A percentile compares a stretch with the other conserved stretches of the same genome.
These are phyloP conservation scores for Chaenogobius annularis DNA, from an alignment of 2,113 vertebrate species.

Conservation along the genomic window DNA sequence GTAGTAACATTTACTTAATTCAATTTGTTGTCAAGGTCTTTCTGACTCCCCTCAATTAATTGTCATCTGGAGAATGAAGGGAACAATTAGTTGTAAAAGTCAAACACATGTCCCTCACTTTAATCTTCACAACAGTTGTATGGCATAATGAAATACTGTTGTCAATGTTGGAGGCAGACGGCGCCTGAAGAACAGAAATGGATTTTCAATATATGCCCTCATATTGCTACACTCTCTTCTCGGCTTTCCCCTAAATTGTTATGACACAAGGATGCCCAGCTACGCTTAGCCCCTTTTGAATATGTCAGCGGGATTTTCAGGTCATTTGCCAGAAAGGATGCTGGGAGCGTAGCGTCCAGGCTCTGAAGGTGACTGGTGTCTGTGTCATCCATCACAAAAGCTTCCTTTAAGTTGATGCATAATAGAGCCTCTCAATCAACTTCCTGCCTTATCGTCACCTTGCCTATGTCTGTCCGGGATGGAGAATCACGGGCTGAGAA, in stretches of 20 bases:
- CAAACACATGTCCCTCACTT: constrained; percentile 61
- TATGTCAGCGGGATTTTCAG: constrained; percentile 99
- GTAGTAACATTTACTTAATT: constrained; percentile 70
- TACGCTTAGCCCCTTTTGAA: constrained; percentile 77
- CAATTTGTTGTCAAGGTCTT: constrained; percentile 72
- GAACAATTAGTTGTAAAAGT: constrained; percentile 70
- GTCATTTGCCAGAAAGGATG: constrained; percentile 98
- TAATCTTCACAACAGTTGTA: constrained; percentile 47
- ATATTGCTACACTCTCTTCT: constrained; percentile 38
- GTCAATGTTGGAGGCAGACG: constrained; percentile 19
- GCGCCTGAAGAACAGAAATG: constrained; percentile 68
- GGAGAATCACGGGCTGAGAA: constrained; percentile 53
- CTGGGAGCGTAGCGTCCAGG: constrained; percentile 79
- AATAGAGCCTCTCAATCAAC: constrained; percentile 99
- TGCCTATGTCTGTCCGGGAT: constrained; percentile 71
- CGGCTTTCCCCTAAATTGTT: constrained; percentile 58
- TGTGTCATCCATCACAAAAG: constrained; percentile 95
- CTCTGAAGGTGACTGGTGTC: constrained; percentile 97
- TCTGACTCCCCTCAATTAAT: constrained; percentile 68
- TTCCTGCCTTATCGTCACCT: constrained; percentile 91
- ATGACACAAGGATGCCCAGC: constrained; percentile 47
- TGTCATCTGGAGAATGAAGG: constrained; percentile 71
- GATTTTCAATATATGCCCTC: constrained; percentile 73
- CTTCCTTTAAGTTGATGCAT: constrained; percentile 99
- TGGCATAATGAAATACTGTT: constrained; percentile 58